A percentile compares a stretch with the other conserved stretches of the same genome.
phyloP scores from a whole-genome alignment of 2,888 invertebrate species.

The Galerucella nymphaeae region DNA sequence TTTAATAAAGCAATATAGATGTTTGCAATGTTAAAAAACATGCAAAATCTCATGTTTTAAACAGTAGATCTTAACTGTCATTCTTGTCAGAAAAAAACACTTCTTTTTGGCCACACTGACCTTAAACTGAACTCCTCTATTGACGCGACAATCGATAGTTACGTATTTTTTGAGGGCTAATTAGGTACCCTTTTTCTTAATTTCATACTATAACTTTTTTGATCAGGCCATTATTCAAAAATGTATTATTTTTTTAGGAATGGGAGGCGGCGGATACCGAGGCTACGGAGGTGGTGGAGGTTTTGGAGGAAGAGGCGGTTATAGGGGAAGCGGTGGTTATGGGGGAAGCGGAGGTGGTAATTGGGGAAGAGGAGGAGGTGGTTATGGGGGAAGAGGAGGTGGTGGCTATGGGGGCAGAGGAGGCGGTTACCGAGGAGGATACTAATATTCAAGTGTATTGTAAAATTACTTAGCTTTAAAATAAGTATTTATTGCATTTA shows the following conservation, averaged over 20 bases:
- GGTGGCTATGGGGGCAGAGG: not conserved
- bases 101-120: too few relatives aligned
- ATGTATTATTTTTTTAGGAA: slow-evolving; percentile 27
- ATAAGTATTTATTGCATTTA: slow-evolving; percentile 11
- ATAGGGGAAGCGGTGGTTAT: slow-evolving; percentile 51
- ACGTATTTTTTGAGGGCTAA: too few relatives aligned
- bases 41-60: too few relatives aligned
- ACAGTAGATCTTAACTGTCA: too few relatives aligned
- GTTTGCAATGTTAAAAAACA: too few relatives aligned
- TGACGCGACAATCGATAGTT: too few relatives aligned
- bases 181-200: too few relatives aligned
- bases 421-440: not conserved
- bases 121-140: too few relatives aligned
- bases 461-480: not conserved
- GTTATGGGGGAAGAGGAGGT: slow-evolving; percentile 41
- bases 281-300: slow-evolving; percentile 43
- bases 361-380: slow-evolving; percentile 37
- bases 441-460: not conserved
- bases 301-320: slow-evolving; percentile 47
- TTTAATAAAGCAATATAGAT: too few relatives aligned
- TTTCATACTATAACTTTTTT: too few relatives aligned
- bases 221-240: not conserved
- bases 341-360: slow-evolving; percentile 46
- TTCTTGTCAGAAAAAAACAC: too few relatives aligned
- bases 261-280: slow-evolving; percentile 41